These are phyloP conservation scores for Bryconaethiops microstoma DNA, from an alignment of 2,797 vertebrate genomes.

Conservation along the genomic window DNA sequence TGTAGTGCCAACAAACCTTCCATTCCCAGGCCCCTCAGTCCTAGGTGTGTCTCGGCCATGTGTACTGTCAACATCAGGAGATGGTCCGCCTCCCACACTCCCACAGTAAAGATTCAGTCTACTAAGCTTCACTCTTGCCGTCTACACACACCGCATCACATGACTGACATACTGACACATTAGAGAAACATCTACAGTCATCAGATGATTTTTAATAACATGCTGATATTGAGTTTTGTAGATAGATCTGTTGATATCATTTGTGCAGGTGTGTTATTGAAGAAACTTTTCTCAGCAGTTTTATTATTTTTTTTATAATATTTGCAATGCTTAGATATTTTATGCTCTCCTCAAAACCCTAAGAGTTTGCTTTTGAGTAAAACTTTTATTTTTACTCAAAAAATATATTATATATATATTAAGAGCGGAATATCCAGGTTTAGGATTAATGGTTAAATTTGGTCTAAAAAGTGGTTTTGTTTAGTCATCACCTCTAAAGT, in stretches of 20 bases:
- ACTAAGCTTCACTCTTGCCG: background rate
- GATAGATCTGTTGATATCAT: background rate
- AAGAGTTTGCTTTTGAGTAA: background rate
- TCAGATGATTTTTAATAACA: constrained; percentile 6
- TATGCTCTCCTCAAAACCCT: background rate
- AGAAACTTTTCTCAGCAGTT: background rate
- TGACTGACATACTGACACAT: background rate
- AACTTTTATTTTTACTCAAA: background rate
- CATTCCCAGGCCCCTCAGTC: constrained; percentile 58
- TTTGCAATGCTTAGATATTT: background rate
- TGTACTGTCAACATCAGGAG: constrained; percentile 59
- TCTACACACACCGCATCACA: constrained; percentile 16
- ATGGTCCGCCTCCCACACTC: constrained; percentile 32
- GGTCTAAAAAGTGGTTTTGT: background rate
- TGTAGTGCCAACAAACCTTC: constrained; percentile 62
- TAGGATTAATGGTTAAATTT: too few species aligned
- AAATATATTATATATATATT: too few species aligned
- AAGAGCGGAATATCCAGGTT: too few species aligned
- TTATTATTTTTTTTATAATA: background rate
- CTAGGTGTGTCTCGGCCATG: constrained; percentile 57
- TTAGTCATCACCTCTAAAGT: background rate
- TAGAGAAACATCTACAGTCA: background rate
- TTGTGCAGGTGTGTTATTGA: constrained; percentile 1
- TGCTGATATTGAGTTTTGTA: constrained; percentile 17
- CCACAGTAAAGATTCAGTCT: constrained; percentile 36